Percentiles rank a stretch among this genome's conserved stretches.
phyloP scores from a whole-genome alignment of 92 coral and sea anemone species.

The Parazoanthus swiftii region DNA sequence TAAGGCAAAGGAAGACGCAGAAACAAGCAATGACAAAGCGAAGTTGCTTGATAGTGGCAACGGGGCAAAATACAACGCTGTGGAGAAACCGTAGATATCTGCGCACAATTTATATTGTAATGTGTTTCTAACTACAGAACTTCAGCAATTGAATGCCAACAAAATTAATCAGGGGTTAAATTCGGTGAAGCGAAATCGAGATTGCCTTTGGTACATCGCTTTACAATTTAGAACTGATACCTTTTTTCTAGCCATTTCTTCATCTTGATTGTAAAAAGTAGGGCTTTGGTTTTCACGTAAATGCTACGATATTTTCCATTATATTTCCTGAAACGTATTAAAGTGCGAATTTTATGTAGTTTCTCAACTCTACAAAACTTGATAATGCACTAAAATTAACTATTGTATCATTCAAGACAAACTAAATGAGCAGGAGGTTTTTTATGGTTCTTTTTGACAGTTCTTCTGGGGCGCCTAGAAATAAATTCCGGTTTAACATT shows the following conservation, averaged over 20 bases:
- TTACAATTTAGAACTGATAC: too few relatives aligned
- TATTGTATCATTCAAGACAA: too few relatives aligned
- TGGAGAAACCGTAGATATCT: slow-evolving; percentile 40
- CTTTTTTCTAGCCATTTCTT: background rate
- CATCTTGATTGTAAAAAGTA: background rate
- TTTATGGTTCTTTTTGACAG: too few relatives aligned
- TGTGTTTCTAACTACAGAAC: background rate
- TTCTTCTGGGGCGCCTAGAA: too few relatives aligned
- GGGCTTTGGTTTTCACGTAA: too few relatives aligned
- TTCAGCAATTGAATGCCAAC: background rate
- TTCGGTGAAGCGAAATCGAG: background rate
- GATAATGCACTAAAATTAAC: too few relatives aligned
- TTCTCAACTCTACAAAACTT: too few relatives aligned
- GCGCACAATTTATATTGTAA: background rate
- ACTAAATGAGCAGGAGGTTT: too few relatives aligned
- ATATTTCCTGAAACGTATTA: too few relatives aligned
- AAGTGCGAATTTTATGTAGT: too few relatives aligned
- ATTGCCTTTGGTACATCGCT: background rate
- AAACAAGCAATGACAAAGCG: slow-evolving; percentile 57
- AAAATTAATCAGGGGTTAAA: background rate
- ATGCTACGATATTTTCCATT: too few relatives aligned
- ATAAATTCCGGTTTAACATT: too few relatives aligned
- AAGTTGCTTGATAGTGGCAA: slow-evolving; percentile 53
- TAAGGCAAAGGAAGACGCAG: slow-evolving; percentile 67
- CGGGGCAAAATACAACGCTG: slow-evolving; percentile 58